Conservation (phyloP, 64 coral and sea anemone species). For the Pachyseris speciosa region DNA sequence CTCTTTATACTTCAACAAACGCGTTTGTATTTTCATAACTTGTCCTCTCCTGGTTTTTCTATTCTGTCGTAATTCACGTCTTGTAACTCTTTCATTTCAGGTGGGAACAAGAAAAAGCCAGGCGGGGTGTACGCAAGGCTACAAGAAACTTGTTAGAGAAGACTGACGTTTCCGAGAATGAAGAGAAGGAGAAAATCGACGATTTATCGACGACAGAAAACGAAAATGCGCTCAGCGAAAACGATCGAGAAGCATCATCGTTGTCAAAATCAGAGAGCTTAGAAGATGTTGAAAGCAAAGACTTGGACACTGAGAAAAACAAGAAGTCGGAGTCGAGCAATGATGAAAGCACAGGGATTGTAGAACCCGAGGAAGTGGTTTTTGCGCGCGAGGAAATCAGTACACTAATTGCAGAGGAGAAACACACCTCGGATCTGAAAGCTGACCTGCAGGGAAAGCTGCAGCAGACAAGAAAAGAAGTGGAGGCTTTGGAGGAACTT, state of each 20-base stretch:
- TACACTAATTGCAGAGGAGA: conserved; percentile 82
- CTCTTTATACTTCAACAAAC: background rate
- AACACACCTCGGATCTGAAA: conserved; percentile 73
- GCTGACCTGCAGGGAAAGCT: conserved; percentile 78
- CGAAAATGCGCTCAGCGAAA: conserved; percentile 21
- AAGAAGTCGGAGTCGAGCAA: conserved; percentile 8
- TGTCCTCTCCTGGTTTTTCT: too few species aligned
- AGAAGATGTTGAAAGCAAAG: conserved; percentile 93
- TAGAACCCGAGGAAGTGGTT: conserved; percentile 80
- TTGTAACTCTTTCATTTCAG: conserved; percentile 39
- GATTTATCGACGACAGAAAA: conserved; percentile 1
- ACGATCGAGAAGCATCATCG: background rate
- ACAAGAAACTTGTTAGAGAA: background rate
- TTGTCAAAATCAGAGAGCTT: conserved; percentile 48
- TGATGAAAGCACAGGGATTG: conserved; percentile 15
- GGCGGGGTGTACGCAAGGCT: conserved; percentile 46
- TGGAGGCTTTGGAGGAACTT: conserved; percentile 86
- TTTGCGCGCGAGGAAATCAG: conserved; percentile 87
- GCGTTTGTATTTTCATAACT: too few species aligned
- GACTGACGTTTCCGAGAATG: background rate
- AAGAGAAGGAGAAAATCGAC: background rate
- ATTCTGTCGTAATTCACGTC: background rate
- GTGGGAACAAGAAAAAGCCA: conserved; percentile 91
- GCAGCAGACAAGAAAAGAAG: conserved; percentile 82
- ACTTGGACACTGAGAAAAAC: conserved; percentile 87